phyloP scores from a whole-genome alignment of 2,888 invertebrate species.

The Lasioglossum oenotherae region DNA sequence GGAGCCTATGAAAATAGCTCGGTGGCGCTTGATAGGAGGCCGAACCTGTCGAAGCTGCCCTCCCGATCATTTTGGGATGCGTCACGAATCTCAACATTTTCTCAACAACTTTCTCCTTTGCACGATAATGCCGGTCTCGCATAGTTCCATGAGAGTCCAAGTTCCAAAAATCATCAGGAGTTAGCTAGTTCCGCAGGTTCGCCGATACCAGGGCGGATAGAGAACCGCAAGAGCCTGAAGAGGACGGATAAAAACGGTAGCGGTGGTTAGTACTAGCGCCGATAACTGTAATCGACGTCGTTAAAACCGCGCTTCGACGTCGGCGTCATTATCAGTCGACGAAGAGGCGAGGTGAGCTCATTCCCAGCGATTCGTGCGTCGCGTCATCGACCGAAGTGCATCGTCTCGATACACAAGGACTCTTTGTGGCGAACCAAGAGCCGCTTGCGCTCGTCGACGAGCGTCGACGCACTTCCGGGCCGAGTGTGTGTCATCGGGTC shows the following conservation, averaged over 20 bases:
- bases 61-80: neutral
- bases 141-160: too few relatives aligned
- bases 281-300: conserved; percentile 46
- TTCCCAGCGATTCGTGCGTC: conserved; percentile 26
- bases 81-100: too few relatives aligned
- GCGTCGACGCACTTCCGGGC: conserved; percentile 41
- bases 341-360: conserved; percentile 60
- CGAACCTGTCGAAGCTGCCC: neutral
- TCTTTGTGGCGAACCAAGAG: conserved; percentile 22
- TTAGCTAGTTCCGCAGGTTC: neutral
- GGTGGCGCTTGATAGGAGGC: neutral
- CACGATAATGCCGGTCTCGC: too few relatives aligned
- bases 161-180: neutral
- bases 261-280: neutral
- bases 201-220: neutral
- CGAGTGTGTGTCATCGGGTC: conserved; percentile 54
- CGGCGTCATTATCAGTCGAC: conserved; percentile 48
- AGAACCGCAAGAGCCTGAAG: neutral
- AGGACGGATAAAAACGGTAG: conserved; percentile 3
- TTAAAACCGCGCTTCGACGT: conserved; percentile 6
- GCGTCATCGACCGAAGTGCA: conserved; percentile 46
- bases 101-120: too few relatives aligned
- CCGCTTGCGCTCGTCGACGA: neutral
- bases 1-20: neutral
- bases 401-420: conserved; percentile 30